These are phyloP conservation scores for Bugula neritina DNA, from an alignment of 2,888 invertebrate species.

Conservation along the genomic window DNA sequence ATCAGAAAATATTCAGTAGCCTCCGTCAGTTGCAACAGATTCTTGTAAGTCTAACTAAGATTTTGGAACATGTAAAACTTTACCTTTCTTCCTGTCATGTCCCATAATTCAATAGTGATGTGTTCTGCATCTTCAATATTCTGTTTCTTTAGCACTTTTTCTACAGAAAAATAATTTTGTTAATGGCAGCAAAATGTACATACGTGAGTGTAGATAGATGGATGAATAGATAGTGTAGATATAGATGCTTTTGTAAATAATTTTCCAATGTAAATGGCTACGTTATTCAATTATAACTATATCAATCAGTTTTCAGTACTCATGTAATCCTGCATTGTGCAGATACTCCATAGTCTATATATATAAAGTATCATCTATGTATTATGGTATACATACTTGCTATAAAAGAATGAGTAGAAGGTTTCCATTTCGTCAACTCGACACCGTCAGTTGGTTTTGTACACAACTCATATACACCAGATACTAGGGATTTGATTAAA, in stretches of 20 bases:
- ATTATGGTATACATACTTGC: background rate
- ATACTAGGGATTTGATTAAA: background rate
- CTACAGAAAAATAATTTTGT: too few species aligned
- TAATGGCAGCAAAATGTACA: too few species aligned
- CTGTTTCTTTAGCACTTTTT: background rate
- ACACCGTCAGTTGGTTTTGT: background rate
- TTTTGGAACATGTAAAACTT: background rate
- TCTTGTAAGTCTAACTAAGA: too few species aligned
- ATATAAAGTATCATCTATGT: background rate
- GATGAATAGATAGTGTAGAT: background rate
- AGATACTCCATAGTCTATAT: too few species aligned
- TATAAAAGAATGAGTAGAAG: background rate
- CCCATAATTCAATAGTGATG: conserved; percentile 14
- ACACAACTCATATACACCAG: background rate
- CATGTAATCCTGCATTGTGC: too few species aligned
- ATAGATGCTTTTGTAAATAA: background rate
- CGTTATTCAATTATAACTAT: too few species aligned
- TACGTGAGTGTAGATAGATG: too few species aligned
- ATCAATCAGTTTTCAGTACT: too few species aligned
- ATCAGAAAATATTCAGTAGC: too few species aligned
- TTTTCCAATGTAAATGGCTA: too few species aligned
- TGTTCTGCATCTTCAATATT: background rate
- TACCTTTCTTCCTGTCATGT: conserved; percentile 3
- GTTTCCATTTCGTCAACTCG: conserved; percentile 4
- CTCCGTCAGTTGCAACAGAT: too few species aligned